Evolutionary conservation across 2,797 vertebrate species (phyloP).

Genomic region (Malacoctenus gilli): DNA sequence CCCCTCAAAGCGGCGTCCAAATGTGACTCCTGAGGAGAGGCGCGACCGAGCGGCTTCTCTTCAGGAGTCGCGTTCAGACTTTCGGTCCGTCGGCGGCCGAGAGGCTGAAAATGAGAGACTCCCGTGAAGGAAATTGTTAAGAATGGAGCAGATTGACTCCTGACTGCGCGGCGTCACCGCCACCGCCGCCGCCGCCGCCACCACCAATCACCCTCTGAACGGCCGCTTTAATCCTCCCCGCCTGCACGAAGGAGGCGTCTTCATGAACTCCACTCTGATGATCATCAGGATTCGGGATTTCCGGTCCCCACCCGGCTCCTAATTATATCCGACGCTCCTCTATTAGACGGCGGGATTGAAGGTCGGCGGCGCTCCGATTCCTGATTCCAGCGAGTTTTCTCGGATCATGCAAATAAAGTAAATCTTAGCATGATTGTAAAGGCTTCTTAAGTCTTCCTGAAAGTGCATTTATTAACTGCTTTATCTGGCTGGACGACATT

Average conservation of each 20-base stretch:
- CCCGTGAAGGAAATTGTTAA: background rate
- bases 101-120: background rate
- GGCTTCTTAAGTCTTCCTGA: background rate
- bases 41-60: too few species aligned
- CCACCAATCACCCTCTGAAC: background rate
- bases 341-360: conserved; percentile 12
- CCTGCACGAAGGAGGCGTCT: conserved; percentile 7
- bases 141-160: background rate
- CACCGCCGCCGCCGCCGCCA: too few species aligned
- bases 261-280: conserved; percentile 13
- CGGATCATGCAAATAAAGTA: conserved; percentile 11
- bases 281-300: background rate
- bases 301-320: background rate
- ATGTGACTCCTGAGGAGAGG: too few species aligned
- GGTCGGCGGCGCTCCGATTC: conserved; percentile 16
- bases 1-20: too few species aligned
- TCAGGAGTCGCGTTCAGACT: too few species aligned
- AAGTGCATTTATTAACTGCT: background rate
- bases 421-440: conserved; percentile 12
- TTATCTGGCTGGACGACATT: too few species aligned
- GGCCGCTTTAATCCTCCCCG: conserved; percentile 7
- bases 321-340: conserved; percentile 17
- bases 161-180: too few species aligned
- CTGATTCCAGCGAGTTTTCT: background rate
- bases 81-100: too few species aligned